phyloP scores from a whole-genome alignment of 2,888 invertebrate genomes.

The Pachydiplax longipennis region DNA sequence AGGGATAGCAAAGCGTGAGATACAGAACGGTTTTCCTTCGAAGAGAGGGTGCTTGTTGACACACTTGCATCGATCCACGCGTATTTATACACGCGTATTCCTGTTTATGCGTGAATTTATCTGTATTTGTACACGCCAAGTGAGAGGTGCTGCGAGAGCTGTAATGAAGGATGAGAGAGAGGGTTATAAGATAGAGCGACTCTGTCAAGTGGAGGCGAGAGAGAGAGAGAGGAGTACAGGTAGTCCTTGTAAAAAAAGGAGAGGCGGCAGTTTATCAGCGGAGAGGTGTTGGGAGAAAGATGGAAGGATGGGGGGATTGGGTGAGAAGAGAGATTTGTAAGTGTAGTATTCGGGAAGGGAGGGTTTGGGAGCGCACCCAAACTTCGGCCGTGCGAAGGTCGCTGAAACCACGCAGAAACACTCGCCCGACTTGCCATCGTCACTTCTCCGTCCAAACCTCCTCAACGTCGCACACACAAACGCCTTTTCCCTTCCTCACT shows the following conservation, averaged over 20 bases:
- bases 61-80: no score
- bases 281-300: not conserved
- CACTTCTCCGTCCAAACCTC: not conserved
- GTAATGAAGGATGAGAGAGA: not conserved
- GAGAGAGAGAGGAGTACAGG: no score
- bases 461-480: not conserved
- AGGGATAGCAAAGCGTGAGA: not conserved
- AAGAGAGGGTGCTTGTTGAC: no score
- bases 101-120: not conserved
- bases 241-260: no score
- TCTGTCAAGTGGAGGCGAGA: no score
- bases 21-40: not conserved
- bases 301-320: not conserved
- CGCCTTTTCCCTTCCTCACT: no score
- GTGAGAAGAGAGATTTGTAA: not conserved
- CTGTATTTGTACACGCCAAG: not conserved
- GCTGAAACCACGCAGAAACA: not conserved
- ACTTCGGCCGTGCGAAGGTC: not conserved
- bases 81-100: no score
- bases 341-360: not conserved
- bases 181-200: not conserved
- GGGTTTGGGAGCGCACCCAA: not conserved
- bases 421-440: not conserved
- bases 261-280: no score
- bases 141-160: not conserved